phyloP scores from a whole-genome alignment of 2,113 vertebrate species.

The Cryptomyrus ogoouensis region DNA sequence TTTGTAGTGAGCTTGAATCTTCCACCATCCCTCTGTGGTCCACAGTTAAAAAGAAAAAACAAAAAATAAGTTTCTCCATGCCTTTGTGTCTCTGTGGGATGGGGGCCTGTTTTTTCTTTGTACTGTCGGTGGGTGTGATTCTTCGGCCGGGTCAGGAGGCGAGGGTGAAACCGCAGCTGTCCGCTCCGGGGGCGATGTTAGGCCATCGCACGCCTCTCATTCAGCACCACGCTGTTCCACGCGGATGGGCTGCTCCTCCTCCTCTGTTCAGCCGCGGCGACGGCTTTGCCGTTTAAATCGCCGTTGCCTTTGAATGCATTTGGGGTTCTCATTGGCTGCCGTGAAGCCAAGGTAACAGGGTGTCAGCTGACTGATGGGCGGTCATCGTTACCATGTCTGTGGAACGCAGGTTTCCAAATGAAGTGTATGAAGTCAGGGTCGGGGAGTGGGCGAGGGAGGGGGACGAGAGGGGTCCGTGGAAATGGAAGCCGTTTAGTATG shows the following conservation, averaged over 20 bases:
- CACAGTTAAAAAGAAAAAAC: neutral
- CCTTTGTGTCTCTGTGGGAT: neutral
- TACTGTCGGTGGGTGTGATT: too few species aligned
- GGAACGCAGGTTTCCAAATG: slow-evolving; percentile 35
- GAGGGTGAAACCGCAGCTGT: neutral
- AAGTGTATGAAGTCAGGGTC: slow-evolving; percentile 38
- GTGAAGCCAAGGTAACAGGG: neutral
- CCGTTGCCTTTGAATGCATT: neutral
- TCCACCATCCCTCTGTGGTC: neutral
- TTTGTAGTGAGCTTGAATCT: neutral
- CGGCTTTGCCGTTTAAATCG: neutral
- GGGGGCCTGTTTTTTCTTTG: neutral
- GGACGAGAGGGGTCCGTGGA: slow-evolving; percentile 37
- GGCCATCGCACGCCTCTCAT: neutral
- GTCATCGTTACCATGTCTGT: slow-evolving; percentile 33
- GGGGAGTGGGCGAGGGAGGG: slow-evolving; percentile 35
- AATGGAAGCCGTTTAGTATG: slow-evolving; percentile 51
- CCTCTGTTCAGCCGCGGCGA: neutral
- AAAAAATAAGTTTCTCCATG: neutral
- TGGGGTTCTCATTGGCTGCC: neutral
- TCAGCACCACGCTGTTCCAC: neutral
- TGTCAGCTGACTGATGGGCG: neutral
- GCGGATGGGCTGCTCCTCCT: neutral
- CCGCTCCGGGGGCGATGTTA: too few species aligned
- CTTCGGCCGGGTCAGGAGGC: neutral